Percentiles rank a stretch among this genome's conserved stretches.
Conservation (phyloP, 2,888 invertebrate species). For the Lomographa bimaculata region DNA sequence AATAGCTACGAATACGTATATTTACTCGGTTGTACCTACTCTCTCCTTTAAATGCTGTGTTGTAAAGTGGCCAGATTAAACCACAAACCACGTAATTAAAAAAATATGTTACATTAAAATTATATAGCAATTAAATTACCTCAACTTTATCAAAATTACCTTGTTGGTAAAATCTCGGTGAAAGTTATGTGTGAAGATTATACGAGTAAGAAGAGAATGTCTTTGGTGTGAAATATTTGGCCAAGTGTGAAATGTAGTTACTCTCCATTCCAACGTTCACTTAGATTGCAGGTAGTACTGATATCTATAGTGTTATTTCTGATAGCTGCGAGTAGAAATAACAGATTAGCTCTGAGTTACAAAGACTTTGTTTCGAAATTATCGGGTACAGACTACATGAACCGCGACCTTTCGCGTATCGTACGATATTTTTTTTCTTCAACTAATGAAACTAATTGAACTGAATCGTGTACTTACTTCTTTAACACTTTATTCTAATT, state of each 20-base stretch:
- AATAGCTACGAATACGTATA: no score
- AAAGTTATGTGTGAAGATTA: constrained; percentile 35
- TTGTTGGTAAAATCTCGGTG: constrained; percentile 30
- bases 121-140: constrained; percentile 26
- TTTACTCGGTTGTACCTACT: no score
- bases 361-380: no score
- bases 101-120: constrained; percentile 16
- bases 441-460: no score
- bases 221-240: constrained; percentile 21
- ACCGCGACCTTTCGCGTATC: no score
- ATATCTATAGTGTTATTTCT: no score
- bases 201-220: constrained; percentile 29
- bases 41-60: neutral
- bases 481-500: no score
- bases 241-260: constrained; percentile 19
- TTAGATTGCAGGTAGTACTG: constrained; percentile 10
- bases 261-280: constrained; percentile 21
- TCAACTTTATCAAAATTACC: constrained; percentile 29
- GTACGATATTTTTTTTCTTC: no score
- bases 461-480: no score
- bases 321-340: constrained; percentile 1
- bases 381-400: no score
- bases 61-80: constrained; percentile 1
- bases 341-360: no score
- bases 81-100: constrained; percentile 3